A percentile compares a stretch with the other conserved stretches of the same genome.
phyloP scores from a whole-genome alignment of 2,113 vertebrate species.

The Plestiodon gilberti region DNA sequence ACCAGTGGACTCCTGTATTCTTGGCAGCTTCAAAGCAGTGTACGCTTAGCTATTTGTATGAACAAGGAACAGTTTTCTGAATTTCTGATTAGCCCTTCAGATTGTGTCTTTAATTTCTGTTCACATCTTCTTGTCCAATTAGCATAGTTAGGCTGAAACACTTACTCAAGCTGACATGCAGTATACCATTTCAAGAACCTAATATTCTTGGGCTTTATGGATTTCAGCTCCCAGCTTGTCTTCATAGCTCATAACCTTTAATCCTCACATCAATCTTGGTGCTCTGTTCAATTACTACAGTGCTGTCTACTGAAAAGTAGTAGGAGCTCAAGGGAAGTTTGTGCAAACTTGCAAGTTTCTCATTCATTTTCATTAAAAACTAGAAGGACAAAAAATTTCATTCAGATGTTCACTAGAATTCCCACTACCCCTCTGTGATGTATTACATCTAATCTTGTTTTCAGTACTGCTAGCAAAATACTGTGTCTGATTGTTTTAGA shows the following conservation, averaged over 20 bases:
- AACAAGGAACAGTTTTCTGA: constrained; percentile 14
- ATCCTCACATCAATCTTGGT: constrained; percentile 57
- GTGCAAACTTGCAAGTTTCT: constrained; percentile 51
- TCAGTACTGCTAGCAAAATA: constrained; percentile 53
- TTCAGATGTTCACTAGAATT: constrained; percentile 47
- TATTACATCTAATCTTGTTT: constrained; percentile 52
- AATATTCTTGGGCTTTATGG: constrained; percentile 42
- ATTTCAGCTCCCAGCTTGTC: constrained; percentile 59
- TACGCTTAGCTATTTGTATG: background rate
- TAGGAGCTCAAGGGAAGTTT: constrained; percentile 52
- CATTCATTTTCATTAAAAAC: constrained; percentile 70
- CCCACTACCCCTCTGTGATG: constrained; percentile 42
- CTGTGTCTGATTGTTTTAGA: constrained; percentile 35
- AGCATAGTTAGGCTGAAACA: constrained; percentile 49
- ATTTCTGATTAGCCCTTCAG: constrained; percentile 26
- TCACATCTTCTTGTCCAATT: constrained; percentile 62
- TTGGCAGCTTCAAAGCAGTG: background rate
- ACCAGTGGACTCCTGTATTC: background rate
- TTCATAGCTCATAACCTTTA: constrained; percentile 69
- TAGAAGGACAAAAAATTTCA: constrained; percentile 39
- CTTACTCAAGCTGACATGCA: constrained; percentile 53
- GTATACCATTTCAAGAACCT: constrained; percentile 43
- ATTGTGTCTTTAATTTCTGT: constrained; percentile 55
- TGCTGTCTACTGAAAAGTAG: constrained; percentile 53
- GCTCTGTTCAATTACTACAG: constrained; percentile 54